phyloP scores from a whole-genome alignment of 2,113 vertebrate genomes.

The Lepus americanus region DNA sequence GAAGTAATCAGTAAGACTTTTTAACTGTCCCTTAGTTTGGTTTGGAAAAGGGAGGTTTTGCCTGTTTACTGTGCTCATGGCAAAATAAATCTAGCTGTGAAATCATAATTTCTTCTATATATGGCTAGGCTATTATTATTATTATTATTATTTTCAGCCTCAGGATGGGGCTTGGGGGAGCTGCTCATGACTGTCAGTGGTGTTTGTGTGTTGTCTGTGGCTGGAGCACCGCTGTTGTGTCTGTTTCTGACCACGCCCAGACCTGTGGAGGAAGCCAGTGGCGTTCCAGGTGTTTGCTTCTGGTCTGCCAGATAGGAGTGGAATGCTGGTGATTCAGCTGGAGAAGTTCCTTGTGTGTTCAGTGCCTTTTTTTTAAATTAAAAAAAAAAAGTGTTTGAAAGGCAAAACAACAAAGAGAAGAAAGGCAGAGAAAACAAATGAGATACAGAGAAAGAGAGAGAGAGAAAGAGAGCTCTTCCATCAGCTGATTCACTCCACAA shows the following conservation, averaged over 20 bases:
- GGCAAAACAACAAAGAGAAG: too few species aligned
- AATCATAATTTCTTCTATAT: too few species aligned
- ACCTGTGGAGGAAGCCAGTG: conserved; percentile 64
- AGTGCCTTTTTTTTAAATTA: conserved; percentile 8
- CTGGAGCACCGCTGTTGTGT: not conserved
- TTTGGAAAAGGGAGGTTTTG: too few species aligned
- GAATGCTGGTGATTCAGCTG: conserved; percentile 29
- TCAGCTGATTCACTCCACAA: too few species aligned
- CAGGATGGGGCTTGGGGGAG: not conserved
- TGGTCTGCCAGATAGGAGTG: conserved; percentile 14
- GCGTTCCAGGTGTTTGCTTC: conserved; percentile 74
- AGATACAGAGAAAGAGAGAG: too few species aligned
- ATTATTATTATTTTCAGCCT: not conserved
- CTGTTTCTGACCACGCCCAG: conserved; percentile 62
- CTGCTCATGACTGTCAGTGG: not conserved
- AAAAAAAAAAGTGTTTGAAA: conserved; percentile 29
- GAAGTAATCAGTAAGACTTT: too few species aligned
- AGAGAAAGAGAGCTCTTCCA: too few species aligned
- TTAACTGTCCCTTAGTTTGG: too few species aligned
- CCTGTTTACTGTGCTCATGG: too few species aligned
- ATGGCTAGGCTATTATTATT: too few species aligned
- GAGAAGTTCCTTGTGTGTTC: conserved; percentile 59
- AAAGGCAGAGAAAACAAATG: too few species aligned
- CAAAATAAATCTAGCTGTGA: too few species aligned
- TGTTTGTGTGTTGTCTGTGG: conserved; percentile 58